Percentiles rank a stretch among this genome's conserved stretches.
These are phyloP conservation scores for Acronicta psi DNA, from an alignment of 2,888 invertebrate species.

Conservation along the genomic window DNA sequence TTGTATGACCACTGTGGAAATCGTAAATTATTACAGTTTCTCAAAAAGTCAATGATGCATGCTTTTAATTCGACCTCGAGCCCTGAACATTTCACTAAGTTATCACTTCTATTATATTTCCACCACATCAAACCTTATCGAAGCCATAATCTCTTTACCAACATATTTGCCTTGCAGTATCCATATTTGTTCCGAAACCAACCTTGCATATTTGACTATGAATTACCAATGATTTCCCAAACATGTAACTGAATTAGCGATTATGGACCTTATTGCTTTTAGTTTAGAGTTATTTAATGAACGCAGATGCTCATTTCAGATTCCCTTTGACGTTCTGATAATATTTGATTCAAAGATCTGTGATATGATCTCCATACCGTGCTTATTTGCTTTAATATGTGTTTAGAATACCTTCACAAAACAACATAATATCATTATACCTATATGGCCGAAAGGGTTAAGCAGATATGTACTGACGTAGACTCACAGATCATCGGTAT, in stretches of 20 bases:
- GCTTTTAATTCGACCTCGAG: too few relatives aligned
- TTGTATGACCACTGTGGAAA: too few relatives aligned
- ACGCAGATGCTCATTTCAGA: conserved; percentile 17
- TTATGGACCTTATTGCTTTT: conserved; percentile 12
- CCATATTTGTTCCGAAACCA: conserved; percentile 48
- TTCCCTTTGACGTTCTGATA: conserved; percentile 47
- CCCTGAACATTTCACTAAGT: too few relatives aligned
- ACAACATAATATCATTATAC: too few relatives aligned
- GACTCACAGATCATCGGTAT: too few relatives aligned
- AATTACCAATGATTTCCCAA: conserved; percentile 50
- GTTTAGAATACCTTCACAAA: not conserved
- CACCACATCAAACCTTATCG: conserved; percentile 15
- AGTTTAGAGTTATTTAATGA: not conserved
- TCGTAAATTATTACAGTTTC: too few relatives aligned
- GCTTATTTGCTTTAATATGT: conserved; percentile 33
- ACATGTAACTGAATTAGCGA: not conserved
- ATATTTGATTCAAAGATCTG: conserved; percentile 49
- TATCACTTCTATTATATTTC: not conserved
- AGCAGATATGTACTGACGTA: too few relatives aligned
- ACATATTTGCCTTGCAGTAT: conserved; percentile 27
- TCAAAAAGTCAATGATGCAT: too few relatives aligned
- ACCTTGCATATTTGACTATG: conserved; percentile 44
- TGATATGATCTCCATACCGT: conserved; percentile 40
- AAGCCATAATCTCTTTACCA: conserved; percentile 25
- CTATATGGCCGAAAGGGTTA: too few relatives aligned